These are phyloP conservation scores for Ochotona princeps DNA, from an alignment of 2,113 vertebrate genomes.

Conservation along the genomic window DNA sequence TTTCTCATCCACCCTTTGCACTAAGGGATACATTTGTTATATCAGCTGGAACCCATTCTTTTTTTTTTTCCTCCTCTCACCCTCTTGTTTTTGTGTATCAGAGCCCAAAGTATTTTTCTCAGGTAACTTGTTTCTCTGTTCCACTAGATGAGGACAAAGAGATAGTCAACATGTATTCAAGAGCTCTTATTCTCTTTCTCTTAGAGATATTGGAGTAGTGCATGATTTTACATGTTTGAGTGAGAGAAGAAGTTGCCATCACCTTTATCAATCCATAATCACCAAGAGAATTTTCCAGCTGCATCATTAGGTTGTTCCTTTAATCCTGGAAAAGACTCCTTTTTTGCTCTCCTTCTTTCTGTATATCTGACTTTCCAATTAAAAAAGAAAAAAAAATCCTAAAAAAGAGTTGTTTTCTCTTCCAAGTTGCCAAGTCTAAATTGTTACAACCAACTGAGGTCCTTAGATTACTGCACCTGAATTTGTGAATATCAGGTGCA, in stretches of 20 bases:
- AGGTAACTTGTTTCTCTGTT: no score
- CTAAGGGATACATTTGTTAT: not conserved
- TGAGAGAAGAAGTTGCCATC: not conserved
- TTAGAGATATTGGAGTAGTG: not conserved
- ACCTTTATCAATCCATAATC: not conserved
- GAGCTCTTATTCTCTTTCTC: not conserved
- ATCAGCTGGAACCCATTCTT: not conserved
- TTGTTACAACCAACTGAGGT: not conserved
- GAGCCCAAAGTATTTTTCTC: not conserved
- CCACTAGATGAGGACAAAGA: not conserved
- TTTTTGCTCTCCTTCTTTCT: no score
- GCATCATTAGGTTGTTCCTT: constrained; percentile 28
- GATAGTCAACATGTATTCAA: not conserved
- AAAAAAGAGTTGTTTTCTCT: not conserved
- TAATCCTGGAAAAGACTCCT: not conserved
- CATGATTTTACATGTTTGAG: not conserved
- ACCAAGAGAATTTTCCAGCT: not conserved
- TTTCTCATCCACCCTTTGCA: not conserved
- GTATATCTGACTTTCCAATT: no score
- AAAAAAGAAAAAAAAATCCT: no score
- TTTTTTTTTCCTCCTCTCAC: not conserved
- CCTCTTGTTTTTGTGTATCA: not conserved
- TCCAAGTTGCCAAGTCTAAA: not conserved
- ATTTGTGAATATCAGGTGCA: constrained; percentile 5
- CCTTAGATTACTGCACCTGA: not conserved